phyloP scores from a whole-genome alignment of 2,113 vertebrate genomes.

The Phylloscopus whistleri region DNA sequence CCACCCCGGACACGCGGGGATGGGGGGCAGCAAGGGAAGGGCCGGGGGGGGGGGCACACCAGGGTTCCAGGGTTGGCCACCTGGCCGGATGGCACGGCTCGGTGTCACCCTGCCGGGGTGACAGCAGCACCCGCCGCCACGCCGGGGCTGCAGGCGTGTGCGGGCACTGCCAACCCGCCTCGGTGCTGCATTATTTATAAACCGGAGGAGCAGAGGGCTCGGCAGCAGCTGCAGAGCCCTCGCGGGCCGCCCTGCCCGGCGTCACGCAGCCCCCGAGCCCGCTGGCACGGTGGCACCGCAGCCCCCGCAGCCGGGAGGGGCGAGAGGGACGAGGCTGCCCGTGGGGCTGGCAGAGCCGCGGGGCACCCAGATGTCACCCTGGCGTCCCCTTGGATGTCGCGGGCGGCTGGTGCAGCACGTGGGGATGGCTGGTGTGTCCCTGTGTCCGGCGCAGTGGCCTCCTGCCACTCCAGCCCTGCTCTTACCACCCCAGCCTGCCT shows the following conservation, averaged over 20 bases:
- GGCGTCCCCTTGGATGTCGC: neutral
- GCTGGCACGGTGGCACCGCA: constrained; percentile 3
- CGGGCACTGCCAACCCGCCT: constrained; percentile 32
- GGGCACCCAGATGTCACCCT: neutral
- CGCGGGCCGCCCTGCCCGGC: constrained; percentile 15
- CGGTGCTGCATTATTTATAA: constrained; percentile 73
- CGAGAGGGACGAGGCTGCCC: neutral
- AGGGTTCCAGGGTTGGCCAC: neutral
- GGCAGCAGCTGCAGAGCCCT: constrained; percentile 62
- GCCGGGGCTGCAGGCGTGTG: constrained; percentile 22
- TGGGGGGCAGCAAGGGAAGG: neutral
- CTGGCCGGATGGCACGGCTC: neutral
- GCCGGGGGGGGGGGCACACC: rapidly evolving
- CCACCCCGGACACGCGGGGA: rapidly evolving
- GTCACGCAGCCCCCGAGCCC: constrained; percentile 32
- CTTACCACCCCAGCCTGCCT: neutral
- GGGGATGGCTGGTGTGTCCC: neutral
- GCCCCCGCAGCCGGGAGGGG: neutral
- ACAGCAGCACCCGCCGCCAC: neutral
- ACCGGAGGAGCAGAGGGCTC: constrained; percentile 35
- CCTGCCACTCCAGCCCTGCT: neutral
- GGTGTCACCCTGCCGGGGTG: neutral
- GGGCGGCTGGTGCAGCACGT: neutral
- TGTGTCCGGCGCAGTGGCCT: neutral
- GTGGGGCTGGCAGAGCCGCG: neutral